Conservation (phyloP, 2,113 vertebrate genomes). For the Nothobranchius kuhntae region DNA sequence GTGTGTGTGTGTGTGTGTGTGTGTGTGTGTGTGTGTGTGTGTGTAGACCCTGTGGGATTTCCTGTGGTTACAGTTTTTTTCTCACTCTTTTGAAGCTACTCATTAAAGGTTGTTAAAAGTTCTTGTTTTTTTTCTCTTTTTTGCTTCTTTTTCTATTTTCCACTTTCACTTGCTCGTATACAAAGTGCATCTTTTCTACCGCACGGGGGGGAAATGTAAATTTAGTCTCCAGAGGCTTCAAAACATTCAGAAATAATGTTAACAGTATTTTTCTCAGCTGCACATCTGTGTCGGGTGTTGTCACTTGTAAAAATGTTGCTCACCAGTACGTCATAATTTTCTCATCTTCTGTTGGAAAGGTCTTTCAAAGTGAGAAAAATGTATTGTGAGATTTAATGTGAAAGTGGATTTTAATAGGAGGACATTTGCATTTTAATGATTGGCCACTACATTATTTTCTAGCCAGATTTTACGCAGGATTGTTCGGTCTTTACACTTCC, state of each 20-base stretch:
- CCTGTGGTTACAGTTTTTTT: constrained; percentile 19
- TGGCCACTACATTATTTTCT: neutral
- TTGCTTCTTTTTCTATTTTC: neutral
- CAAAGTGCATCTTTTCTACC: neutral
- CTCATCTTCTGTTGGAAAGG: neutral
- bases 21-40: constrained; percentile 1
- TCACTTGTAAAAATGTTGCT: neutral
- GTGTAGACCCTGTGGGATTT: neutral
- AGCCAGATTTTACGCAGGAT: neutral
- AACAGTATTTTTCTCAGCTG: neutral
- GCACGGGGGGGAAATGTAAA: neutral
- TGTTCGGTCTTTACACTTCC: neutral
- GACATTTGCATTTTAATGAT: neutral
- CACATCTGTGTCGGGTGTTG: neutral
- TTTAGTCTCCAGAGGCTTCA: neutral
- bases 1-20: neutral
- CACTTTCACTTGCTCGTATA: neutral
- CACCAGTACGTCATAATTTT: neutral
- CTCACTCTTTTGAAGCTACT: constrained; percentile 8
- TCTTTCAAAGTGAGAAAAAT: neutral
- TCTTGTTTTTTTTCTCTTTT: neutral
- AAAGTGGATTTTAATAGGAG: neutral
- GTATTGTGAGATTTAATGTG: neutral
- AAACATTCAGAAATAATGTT: neutral
- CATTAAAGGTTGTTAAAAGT: constrained; percentile 16